A percentile compares a stretch with the other conserved stretches of the same genome.
Conservation (phyloP, 35 echinoderm and acorn worm species). For the Ptychodera flava region DNA sequence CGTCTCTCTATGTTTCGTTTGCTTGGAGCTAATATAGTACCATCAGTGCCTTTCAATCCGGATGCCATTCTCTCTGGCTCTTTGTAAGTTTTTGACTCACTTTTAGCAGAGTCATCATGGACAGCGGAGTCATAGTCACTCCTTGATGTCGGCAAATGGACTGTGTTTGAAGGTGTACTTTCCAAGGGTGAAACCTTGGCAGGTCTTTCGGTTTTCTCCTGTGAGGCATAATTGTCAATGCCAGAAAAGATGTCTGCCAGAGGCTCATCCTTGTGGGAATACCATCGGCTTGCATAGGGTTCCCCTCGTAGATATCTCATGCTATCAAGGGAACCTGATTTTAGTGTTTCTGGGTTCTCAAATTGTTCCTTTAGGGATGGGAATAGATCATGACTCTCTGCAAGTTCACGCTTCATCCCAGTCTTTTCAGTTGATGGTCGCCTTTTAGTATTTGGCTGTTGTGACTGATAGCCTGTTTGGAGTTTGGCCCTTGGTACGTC, state of each 20-base stretch:
- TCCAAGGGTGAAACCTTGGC: too few species aligned
- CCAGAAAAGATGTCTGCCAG: neutral
- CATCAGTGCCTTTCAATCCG: neutral
- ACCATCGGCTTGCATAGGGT: neutral
- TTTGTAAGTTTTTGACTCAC: neutral
- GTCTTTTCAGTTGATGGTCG: neutral
- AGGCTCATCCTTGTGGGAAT: neutral
- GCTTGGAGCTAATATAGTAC: constrained; percentile 57
- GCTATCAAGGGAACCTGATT: neutral
- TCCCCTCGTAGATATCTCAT: neutral
- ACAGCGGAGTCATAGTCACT: neutral
- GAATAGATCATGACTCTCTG: neutral
- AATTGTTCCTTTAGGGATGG: neutral
- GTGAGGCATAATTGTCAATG: neutral
- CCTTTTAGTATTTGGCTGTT: neutral
- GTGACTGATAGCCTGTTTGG: neutral
- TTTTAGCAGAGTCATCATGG: neutral
- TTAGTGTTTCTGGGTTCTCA: neutral
- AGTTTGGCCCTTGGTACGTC: neutral
- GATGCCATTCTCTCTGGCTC: neutral
- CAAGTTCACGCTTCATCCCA: neutral
- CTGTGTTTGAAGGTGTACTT: too few species aligned
- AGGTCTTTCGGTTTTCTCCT: neutral
- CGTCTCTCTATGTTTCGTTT: constrained; percentile 81
- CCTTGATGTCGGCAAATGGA: too few species aligned